Base-by-base conservation (phyloP, 1,140 invertebrate species). In the Cotesia typhae region DNA sequence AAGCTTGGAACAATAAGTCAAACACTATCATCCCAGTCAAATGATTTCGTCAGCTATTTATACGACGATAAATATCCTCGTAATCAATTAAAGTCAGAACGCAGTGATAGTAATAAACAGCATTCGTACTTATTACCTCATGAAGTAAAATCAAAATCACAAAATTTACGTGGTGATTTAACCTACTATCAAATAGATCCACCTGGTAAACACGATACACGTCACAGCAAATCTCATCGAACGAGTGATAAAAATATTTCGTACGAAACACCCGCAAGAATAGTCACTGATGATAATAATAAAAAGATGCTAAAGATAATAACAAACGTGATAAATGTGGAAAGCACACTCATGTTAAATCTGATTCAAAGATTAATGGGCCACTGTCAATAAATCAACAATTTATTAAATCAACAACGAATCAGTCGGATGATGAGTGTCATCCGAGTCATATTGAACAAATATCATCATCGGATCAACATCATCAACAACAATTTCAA, bases 21-120 rank as follows among this genome's bases (percentile, higher is more conserved):
- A 20, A 53, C 64, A 10, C 57, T 72, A 51, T 68, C 71, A 7
- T 74, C 71, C 12, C 69, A 79, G 47, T 37, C 70, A 9, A 75
- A 75, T 41, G 77, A 78, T 67, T 55, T 7, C 71, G 70, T 67
- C 71, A 36, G 73, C 53, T 10, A 77, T 74, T 65, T 66, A 67
- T 53, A 67, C n/a, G 61, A 67, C 12, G 61, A 73, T 41, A 73
- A 66, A 35, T 67, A 80, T 57, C 57, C 77, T 7, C 71, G 85
- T 14, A 85, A 83, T 67, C 83, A 85, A 55, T 86, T 84, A 53
- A 84, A 87, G 70, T 83, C 84, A 4, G 85, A 86, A 70, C 28
- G 28, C 17, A 17, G 17, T 28, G 28, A 47, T 47, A 47, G 10
- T 47, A 47, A 47, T 47, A 76, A 79, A 53, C 84, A 83, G 70